Evolutionary conservation across 2,888 invertebrate species (phyloP).

Genomic region (Drosophila nigricruria): DNA sequence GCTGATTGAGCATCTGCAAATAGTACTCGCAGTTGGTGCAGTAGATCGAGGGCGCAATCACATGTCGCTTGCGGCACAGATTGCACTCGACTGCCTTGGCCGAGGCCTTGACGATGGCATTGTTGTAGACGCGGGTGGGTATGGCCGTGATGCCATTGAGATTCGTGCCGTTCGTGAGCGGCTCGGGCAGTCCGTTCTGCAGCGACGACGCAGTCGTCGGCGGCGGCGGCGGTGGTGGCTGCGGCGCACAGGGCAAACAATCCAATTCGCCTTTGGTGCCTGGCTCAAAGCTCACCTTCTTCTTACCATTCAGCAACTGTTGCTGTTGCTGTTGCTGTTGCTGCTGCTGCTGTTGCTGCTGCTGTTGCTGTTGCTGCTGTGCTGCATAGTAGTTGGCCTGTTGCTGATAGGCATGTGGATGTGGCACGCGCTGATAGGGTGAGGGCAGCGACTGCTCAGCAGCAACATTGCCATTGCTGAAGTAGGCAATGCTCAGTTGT

Average conservation of each 20-base stretch:
- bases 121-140: slow-evolving; percentile 85
- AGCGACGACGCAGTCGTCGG: slow-evolving; percentile 55
- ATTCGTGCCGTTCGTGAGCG: slow-evolving; percentile 38
- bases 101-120: slow-evolving; percentile 85
- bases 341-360: slow-evolving; percentile 47
- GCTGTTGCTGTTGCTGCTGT: slow-evolving; percentile 32
- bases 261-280: slow-evolving; percentile 89
- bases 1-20: slow-evolving; percentile 88
- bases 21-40: slow-evolving; percentile 97
- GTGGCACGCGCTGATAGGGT: slow-evolving; percentile 88
- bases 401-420: slow-evolving; percentile 87
- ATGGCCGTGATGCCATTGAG: slow-evolving; percentile 81
- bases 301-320: slow-evolving; percentile 85
- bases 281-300: slow-evolving; percentile 91
- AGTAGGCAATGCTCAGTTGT: slow-evolving; percentile 62
- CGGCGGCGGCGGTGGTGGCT: slow-evolving; percentile 49
- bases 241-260: slow-evolving; percentile 24
- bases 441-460: slow-evolving; percentile 72
- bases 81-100: slow-evolving; percentile 91
- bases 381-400: slow-evolving; percentile 74
- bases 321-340: slow-evolving; percentile 83
- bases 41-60: slow-evolving; percentile 91
- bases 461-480: slow-evolving; percentile 78
- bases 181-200: slow-evolving; percentile 71
- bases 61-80: slow-evolving; percentile 94